A percentile compares a stretch with the other conserved stretches of the same genome.
Conservation (phyloP, 2,797 vertebrate species). For the Gouania willdenowi region DNA sequence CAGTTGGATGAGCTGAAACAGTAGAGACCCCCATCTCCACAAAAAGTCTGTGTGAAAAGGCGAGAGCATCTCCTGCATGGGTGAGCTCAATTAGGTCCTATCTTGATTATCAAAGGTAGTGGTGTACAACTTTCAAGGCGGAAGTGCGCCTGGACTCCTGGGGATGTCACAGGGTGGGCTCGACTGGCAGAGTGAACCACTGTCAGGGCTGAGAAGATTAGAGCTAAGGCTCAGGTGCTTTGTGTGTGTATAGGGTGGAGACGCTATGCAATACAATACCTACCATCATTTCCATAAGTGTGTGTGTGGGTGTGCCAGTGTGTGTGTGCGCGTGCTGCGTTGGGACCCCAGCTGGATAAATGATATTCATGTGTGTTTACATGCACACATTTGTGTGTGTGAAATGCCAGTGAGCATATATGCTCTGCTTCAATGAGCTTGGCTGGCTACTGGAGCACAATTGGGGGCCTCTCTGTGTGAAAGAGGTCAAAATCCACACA, state of each 20-base stretch:
- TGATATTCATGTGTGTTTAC: conserved; percentile 72
- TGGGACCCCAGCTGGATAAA: conserved; percentile 64
- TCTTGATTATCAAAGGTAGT: conserved; percentile 85
- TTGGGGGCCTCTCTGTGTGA: conserved; percentile 75
- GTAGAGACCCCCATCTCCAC: conserved; percentile 75
- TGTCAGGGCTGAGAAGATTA: conserved; percentile 15
- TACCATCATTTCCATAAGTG: conserved; percentile 53
- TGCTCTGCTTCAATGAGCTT: conserved; percentile 85
- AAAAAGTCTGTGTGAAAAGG: conserved; percentile 56
- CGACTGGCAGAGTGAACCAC: conserved; percentile 26
- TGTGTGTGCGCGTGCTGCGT: conserved; percentile 32
- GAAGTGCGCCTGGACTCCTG: conserved; percentile 86
- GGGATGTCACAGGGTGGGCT: conserved; percentile 44
- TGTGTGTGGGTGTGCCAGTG: conserved; percentile 5
- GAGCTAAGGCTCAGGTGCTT: conserved; percentile 10
- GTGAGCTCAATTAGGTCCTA: conserved; percentile 65
- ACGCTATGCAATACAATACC: conserved; percentile 25
- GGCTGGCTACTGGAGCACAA: conserved; percentile 74
- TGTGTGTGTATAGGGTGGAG: conserved; percentile 20
- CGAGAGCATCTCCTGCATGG: conserved; percentile 61
- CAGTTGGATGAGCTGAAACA: conserved; percentile 93
- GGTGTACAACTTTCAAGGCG: conserved; percentile 82
- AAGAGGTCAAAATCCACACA: conserved; percentile 57
- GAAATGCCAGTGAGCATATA: conserved; percentile 97
- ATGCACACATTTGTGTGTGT: conserved; percentile 69